phyloP scores from a whole-genome alignment of 2,797 vertebrate genomes.

The Galaxias olidus region DNA sequence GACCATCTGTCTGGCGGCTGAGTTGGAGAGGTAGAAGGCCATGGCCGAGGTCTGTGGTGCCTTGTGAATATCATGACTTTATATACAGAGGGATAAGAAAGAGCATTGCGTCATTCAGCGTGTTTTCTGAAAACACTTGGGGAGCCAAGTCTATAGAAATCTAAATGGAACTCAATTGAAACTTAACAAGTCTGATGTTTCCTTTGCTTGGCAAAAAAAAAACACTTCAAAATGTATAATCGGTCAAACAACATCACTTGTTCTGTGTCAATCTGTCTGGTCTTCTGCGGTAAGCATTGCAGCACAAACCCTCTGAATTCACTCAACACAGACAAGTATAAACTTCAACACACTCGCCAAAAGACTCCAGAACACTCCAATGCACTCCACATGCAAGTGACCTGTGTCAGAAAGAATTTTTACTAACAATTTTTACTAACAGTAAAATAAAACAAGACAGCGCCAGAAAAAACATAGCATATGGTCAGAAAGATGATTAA shows the following conservation, averaged over 20 bases:
- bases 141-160: too few species aligned
- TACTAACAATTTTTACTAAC: background rate
- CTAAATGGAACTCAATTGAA: too few species aligned
- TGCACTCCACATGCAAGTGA: slow-evolving; percentile 3
- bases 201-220: background rate
- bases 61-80: background rate
- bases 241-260: slow-evolving; percentile 1
- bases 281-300: background rate
- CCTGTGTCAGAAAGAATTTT: slow-evolving; percentile 16
- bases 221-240: background rate
- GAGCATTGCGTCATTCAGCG: too few species aligned
- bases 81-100: too few species aligned
- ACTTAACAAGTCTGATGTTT: background rate
- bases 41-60: background rate
- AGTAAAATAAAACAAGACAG: background rate
- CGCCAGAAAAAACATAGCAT: background rate
- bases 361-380: background rate
- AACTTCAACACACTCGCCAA: background rate
- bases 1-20: slow-evolving; percentile 31
- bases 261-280: background rate
- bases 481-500: background rate
- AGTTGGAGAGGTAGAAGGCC: slow-evolving; percentile 4
- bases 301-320: background rate
- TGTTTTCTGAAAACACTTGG: too few species aligned
- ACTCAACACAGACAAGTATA: slow-evolving; percentile 1